A percentile compares a stretch with the other conserved stretches of the same genome.
Evolutionary conservation across 1,140 invertebrate genomes (phyloP).

Genomic region (Pseudomyrmex cubaensis): DNA sequence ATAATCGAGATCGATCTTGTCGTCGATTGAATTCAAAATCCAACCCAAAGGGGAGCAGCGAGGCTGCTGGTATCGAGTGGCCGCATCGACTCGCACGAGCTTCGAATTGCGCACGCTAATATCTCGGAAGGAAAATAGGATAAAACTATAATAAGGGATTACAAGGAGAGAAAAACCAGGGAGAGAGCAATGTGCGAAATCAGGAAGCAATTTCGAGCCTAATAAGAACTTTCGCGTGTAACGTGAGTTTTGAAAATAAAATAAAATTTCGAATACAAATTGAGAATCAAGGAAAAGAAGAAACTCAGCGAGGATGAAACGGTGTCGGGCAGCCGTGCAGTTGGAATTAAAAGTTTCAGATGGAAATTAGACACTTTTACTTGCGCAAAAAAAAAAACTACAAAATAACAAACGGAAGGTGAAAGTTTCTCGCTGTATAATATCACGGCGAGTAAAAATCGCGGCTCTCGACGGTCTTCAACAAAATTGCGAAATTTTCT

Average conservation of each 20-base stretch:
- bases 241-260: background rate
- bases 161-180: background rate
- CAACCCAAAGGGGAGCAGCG: constrained; percentile 14
- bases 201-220: background rate
- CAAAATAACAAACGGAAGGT: background rate
- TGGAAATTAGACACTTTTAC: background rate
- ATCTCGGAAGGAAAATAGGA: background rate
- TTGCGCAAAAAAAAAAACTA: background rate
- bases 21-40: constrained; percentile 51
- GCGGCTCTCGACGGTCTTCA: background rate
- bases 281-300: background rate
- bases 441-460: background rate
- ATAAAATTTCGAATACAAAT: background rate
- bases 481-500: background rate
- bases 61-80: background rate
- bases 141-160: background rate
- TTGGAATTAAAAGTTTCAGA: background rate
- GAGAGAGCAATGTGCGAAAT: background rate
- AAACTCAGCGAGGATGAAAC: background rate
- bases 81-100: constrained; percentile 24
- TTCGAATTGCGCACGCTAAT: constrained; percentile 8
- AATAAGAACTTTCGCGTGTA: background rate
- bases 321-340: background rate
- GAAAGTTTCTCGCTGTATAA: no score
- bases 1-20: constrained; percentile 46